Evolutionary conservation across 2,797 vertebrate genomes (phyloP).

Genomic region (Loris lydekkerianus): DNA sequence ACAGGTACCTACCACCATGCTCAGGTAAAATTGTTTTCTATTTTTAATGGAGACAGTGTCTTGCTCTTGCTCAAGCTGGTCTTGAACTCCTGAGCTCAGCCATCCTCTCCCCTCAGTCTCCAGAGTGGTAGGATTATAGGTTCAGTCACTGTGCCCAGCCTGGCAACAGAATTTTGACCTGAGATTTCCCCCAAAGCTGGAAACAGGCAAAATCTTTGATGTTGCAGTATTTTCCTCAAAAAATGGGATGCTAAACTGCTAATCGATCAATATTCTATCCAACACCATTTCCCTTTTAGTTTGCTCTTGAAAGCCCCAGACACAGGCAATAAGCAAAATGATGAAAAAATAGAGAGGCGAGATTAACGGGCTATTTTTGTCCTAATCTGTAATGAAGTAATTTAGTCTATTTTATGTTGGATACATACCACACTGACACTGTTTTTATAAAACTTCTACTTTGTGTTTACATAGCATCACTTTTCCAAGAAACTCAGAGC

Average conservation of each 20-base stretch:
- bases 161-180: conserved; percentile 32
- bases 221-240: neutral
- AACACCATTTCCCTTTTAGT: neutral
- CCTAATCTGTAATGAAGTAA: conserved; percentile 42
- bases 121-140: too few relatives aligned
- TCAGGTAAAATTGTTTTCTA: too few relatives aligned
- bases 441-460: conserved; percentile 54
- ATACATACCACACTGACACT: conserved; percentile 68
- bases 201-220: conserved; percentile 16
- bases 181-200: conserved; percentile 34
- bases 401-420: conserved; percentile 64
- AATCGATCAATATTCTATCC: neutral
- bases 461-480: conserved; percentile 23
- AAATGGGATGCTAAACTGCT: neutral
- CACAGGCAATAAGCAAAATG: neutral
- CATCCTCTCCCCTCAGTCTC: too few relatives aligned
- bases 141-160: too few relatives aligned
- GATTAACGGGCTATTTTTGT: conserved; percentile 61
- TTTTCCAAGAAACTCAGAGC: conserved; percentile 31
- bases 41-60: too few relatives aligned
- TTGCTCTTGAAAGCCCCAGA: neutral
- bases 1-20: too few relatives aligned
- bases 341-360: conserved; percentile 39
- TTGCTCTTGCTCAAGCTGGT: too few relatives aligned
- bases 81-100: too few relatives aligned